Percentiles rank a stretch among this genome's conserved stretches.
Conservation (phyloP, 2,888 invertebrate species). For the Suillia variegata region DNA sequence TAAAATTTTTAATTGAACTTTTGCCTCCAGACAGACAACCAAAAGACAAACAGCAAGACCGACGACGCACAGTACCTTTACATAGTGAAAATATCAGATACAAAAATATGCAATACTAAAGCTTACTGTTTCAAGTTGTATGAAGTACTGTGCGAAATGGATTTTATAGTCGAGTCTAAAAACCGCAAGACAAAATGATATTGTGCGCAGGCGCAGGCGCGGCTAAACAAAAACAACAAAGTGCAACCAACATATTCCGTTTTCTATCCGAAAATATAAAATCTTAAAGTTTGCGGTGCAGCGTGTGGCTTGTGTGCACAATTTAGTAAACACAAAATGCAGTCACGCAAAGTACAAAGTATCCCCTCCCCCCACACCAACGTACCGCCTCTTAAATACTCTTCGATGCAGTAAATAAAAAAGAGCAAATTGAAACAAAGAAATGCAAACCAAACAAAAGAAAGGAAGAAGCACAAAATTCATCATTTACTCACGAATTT, state of each 20-base stretch:
- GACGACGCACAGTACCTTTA: too few relatives aligned
- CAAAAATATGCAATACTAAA: too few relatives aligned
- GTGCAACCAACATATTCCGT: too few relatives aligned
- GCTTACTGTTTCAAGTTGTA: too few relatives aligned
- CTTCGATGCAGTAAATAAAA: background rate
- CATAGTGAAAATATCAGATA: too few relatives aligned
- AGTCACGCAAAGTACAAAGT: background rate
- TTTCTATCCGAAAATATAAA: too few relatives aligned
- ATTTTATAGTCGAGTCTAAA: background rate
- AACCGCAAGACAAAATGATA: constrained; percentile 23
- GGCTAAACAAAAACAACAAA: background rate
- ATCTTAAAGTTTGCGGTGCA: too few relatives aligned
- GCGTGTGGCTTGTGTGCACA: constrained; percentile 24
- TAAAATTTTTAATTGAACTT: constrained; percentile 51
- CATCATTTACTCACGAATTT: constrained; percentile 20
- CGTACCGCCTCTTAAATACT: too few relatives aligned
- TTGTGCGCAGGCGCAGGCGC: constrained; percentile 15
- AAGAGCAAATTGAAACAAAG: constrained; percentile 1
- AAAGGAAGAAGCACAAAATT: constrained; percentile 9
- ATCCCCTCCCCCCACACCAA: background rate
- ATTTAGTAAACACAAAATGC: background rate
- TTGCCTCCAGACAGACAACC: constrained; percentile 41
- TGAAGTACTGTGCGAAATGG: too few relatives aligned
- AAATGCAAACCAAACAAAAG: background rate
- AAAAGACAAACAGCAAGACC: constrained; percentile 22